Base-by-base conservation (phyloP, 1,140 invertebrate species). In the Acromyrmex charruanus region DNA sequence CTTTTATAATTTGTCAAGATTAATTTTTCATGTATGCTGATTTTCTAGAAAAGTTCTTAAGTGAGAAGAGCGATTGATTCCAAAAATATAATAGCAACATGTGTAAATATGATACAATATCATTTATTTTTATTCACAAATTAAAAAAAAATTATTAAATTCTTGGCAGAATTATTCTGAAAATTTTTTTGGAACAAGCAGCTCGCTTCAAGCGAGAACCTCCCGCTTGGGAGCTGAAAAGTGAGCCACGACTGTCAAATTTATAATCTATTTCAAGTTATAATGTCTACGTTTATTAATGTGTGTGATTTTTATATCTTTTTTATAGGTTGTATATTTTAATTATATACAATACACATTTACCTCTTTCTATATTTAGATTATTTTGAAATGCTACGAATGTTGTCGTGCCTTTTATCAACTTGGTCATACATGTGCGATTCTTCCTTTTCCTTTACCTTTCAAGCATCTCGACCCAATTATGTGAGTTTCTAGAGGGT, bases 381-480 rank as follows among this genome's bases (percentile, higher is more conserved):
- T 69, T 53, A 69, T 53, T 53, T 69, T 58, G n/a, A 39, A 35
- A 39, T 7, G 14, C 16, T 12, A 53, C 63, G 21, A 39, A 28
- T n/a, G 9, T 28, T 6, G n/a, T 21, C 1, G n/a, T 39, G 58
- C 21, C 10, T 80, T 12, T 55, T 79, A 66, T 53, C 44, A 31
- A 28, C 16, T 44, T 12, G 31, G 21, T 3, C 28, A 9, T 31
- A 39, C 16, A 21, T 21, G 3, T 44, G 39, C 18, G 18, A 59
- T 49, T 28, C 14, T 35, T 59, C 18, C 18, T 80, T 35, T 55
- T 16, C n/a, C 28, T 61, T 59, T 72, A 25, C 12, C 21, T 61
- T 1, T 44, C 85, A 55, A 65, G 77, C 63, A 66, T 90, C 90
- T 92, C 91, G 89, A 90, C 87, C 91, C 89, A 93, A 92, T 93